Percentiles rank a stretch among this genome's conserved stretches.
phyloP scores from a whole-genome alignment of 2,113 vertebrate species.

The Euleptes europaea region DNA sequence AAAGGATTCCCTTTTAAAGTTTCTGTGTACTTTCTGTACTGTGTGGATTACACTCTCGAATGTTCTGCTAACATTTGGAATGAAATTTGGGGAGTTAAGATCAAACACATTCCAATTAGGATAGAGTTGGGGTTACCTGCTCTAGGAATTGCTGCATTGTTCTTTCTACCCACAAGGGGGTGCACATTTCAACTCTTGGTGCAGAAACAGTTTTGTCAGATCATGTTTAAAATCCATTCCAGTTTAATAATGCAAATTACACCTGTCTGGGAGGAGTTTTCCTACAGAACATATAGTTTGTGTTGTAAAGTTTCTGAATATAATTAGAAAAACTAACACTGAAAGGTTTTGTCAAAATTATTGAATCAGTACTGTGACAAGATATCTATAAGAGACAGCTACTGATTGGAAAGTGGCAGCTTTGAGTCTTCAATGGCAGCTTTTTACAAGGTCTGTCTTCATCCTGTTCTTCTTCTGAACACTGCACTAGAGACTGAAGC shows the following conservation, averaged over 20 bases:
- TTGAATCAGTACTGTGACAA: neutral
- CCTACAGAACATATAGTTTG: neutral
- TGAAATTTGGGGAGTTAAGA: no score
- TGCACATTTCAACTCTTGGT: neutral
- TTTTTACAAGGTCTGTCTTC: neutral
- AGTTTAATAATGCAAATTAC: neutral
- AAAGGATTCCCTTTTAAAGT: no score
- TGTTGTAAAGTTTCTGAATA: neutral
- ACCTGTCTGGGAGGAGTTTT: neutral
- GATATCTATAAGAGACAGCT: neutral
- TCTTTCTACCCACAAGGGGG: slow-evolving; percentile 62
- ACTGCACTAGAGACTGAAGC: neutral
- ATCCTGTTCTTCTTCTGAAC: neutral
- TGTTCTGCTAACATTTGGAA: no score
- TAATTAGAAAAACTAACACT: neutral
- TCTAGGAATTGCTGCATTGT: slow-evolving; percentile 1
- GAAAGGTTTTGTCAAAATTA: neutral
- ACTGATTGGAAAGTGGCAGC: neutral
- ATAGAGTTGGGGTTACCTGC: no score
- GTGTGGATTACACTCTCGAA: no score
- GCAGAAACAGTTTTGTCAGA: neutral
- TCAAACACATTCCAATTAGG: no score
- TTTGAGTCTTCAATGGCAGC: neutral
- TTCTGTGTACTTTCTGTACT: no score
- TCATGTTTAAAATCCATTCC: neutral